Evolutionary conservation across 2,888 invertebrate species (phyloP).

Genomic region (Notodonta ziczac): DNA sequence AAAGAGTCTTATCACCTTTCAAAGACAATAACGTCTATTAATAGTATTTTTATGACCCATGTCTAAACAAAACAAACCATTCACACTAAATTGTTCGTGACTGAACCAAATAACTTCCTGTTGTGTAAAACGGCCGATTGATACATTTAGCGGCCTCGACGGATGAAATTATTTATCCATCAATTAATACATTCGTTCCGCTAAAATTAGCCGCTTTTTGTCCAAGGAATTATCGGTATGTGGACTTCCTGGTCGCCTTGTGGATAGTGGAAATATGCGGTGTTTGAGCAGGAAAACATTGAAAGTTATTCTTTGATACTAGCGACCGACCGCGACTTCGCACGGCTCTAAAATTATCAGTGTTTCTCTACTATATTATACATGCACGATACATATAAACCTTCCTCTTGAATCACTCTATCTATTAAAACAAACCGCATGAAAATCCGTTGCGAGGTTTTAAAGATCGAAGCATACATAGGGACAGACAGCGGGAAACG

Average conservation of each 20-base stretch:
- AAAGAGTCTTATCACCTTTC: neutral
- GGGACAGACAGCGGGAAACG: no score
- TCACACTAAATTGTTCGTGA: slow-evolving; percentile 21
- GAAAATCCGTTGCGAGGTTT: no score
- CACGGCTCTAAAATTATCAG: no score
- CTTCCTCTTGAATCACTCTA: no score
- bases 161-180: slow-evolving; percentile 28
- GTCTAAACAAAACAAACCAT: neutral
- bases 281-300: neutral
- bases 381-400: no score
- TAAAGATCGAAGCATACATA: no score
- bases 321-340: no score
- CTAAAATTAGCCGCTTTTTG: slow-evolving; percentile 22
- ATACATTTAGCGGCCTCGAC: slow-evolving; percentile 42
- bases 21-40: neutral
- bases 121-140: slow-evolving; percentile 25
- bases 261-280: slow-evolving; percentile 18
- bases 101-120: slow-evolving; percentile 35
- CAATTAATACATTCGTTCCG: slow-evolving; percentile 19
- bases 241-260: slow-evolving; percentile 34
- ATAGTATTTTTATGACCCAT: neutral
- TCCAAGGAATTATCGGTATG: slow-evolving; percentile 10
- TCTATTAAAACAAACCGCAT: no score
- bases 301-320: neutral
- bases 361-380: no score